Evolutionary conservation across 2,113 vertebrate genomes (phyloP).

Genomic region (Pandion haliaetus): DNA sequence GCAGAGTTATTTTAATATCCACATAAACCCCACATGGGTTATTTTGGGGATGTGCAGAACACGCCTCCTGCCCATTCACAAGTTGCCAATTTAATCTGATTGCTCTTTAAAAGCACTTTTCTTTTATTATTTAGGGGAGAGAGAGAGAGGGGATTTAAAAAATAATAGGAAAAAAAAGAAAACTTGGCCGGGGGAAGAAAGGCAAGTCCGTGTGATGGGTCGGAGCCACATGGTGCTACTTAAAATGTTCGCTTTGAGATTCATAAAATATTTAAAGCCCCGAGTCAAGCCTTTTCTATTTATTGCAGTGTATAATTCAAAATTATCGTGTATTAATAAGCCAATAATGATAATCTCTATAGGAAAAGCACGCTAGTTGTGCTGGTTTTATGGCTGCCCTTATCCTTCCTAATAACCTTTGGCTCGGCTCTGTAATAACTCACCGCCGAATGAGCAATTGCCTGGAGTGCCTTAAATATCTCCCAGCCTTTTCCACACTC

Average conservation of each 20-base stretch:
- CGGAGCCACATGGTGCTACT: background rate
- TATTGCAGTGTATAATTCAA: constrained; percentile 58
- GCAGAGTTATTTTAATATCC: background rate
- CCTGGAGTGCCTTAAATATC: background rate
- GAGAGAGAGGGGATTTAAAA: background rate
- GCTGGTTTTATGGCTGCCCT: constrained; percentile 52
- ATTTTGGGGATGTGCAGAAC: background rate
- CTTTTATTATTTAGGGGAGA: background rate
- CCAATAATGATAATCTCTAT: constrained; percentile 53
- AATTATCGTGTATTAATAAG: constrained; percentile 58
- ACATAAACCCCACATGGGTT: background rate
- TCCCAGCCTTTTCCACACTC: background rate
- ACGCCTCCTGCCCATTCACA: background rate
- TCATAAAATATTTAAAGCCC: constrained; percentile 17
- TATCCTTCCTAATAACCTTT: constrained; percentile 48
- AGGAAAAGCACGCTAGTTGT: constrained; percentile 25
- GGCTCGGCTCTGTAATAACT: constrained; percentile 44
- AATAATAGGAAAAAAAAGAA: background rate
- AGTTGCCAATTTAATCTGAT: background rate
- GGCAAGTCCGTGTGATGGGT: background rate
- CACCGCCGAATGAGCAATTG: constrained; percentile 29
- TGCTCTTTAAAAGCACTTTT: background rate
- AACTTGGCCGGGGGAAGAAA: background rate
- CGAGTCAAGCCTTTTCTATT: constrained; percentile 44
- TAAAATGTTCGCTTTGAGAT: background rate